Evolutionary conservation across 2,797 vertebrate genomes (phyloP).

Genomic region (Chromobotia macracanthus): DNA sequence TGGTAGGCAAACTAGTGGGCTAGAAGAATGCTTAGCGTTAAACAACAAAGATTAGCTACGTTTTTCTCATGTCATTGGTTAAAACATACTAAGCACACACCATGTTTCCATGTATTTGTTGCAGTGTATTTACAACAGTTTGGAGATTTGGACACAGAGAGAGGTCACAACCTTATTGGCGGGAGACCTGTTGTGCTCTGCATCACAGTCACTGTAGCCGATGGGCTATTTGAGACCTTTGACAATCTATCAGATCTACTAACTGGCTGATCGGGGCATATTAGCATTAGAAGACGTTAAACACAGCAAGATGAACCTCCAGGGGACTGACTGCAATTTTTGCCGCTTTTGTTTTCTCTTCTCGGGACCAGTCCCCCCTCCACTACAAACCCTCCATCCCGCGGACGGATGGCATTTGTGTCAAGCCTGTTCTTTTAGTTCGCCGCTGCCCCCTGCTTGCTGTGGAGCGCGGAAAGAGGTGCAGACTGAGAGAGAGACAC

Average conservation of each 20-base stretch:
- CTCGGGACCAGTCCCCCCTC: slow-evolving; percentile 60
- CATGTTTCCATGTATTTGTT: slow-evolving; percentile 2
- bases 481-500: slow-evolving; percentile 68
- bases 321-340: slow-evolving; percentile 66
- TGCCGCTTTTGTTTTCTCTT: slow-evolving; percentile 65
- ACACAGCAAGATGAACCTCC: slow-evolving; percentile 72
- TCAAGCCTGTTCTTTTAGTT: slow-evolving; percentile 70
- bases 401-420: slow-evolving; percentile 76
- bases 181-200: slow-evolving; percentile 24
- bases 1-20: background rate
- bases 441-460: slow-evolving; percentile 43
- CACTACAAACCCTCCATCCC: slow-evolving; percentile 21
- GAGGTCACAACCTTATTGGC: slow-evolving; percentile 9
- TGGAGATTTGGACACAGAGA: slow-evolving; percentile 1
- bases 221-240: slow-evolving; percentile 33
- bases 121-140: background rate
- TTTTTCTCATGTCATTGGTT: background rate
- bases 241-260: slow-evolving; percentile 49
- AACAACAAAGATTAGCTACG: background rate
- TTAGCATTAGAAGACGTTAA: slow-evolving; percentile 74
- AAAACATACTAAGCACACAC: slow-evolving; percentile 10
- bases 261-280: slow-evolving; percentile 44
- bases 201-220: slow-evolving; percentile 13
- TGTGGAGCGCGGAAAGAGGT: slow-evolving; percentile 46
- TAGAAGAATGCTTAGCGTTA: background rate